Evolutionary conservation across 2,113 vertebrate species (phyloP).

Genomic region (Hypocryptadius cinnamomeus): DNA sequence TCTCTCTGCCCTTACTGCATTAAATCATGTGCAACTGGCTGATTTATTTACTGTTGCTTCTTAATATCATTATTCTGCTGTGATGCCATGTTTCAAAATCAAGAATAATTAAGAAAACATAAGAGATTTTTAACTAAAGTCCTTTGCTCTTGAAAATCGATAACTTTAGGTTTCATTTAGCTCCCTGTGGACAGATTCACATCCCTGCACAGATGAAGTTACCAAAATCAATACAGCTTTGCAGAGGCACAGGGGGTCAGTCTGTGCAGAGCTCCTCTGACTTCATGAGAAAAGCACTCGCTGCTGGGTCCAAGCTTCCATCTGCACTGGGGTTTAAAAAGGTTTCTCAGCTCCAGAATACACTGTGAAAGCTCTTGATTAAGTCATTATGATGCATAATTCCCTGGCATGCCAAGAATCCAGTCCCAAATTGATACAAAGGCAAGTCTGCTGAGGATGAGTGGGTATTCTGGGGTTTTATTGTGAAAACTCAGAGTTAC

Average conservation of each 20-base stretch:
- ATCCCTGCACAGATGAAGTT: slow-evolving; percentile 39
- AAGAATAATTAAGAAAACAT: slow-evolving; percentile 9
- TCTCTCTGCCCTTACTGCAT: not conserved
- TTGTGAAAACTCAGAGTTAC: not conserved
- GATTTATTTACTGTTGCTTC: not conserved
- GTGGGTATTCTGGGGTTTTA: not conserved
- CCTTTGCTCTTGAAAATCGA: not conserved
- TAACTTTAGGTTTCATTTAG: slow-evolving; percentile 34
- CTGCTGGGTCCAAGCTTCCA: not conserved
- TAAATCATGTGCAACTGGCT: not conserved
- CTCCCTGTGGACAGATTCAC: slow-evolving; percentile 9
- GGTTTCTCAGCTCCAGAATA: not conserved
- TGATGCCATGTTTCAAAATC: not conserved
- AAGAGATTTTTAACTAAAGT: slow-evolving; percentile 21
- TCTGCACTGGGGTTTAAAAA: slow-evolving; percentile 7
- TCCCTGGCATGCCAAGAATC: slow-evolving; percentile 37
- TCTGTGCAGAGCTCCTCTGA: slow-evolving; percentile 16
- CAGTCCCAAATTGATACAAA: slow-evolving; percentile 16
- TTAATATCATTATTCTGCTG: not conserved
- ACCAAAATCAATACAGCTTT: slow-evolving; percentile 41
- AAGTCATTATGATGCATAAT: slow-evolving; percentile 29
- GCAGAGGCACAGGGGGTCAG: slow-evolving; percentile 5
- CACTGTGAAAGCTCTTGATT: slow-evolving; percentile 24
- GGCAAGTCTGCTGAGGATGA: slow-evolving; percentile 2
- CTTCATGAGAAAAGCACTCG: slow-evolving; percentile 5